Evolutionary conservation across 1,140 invertebrate species (phyloP).

Genomic region (Cylas formicarius): DNA sequence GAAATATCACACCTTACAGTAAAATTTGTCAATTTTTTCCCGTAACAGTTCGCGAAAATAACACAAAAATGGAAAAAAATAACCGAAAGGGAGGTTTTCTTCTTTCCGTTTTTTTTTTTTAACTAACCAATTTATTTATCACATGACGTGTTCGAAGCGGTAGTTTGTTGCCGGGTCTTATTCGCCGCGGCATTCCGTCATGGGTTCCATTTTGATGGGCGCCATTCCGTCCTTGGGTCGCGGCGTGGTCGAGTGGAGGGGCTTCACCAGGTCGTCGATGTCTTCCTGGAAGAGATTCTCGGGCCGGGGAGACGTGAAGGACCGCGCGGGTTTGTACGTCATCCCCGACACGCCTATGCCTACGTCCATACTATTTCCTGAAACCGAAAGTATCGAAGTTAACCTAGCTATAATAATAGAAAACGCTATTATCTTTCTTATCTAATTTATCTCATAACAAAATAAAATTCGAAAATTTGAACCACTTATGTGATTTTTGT

Average conservation of each 20-base stretch:
- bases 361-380: slow-evolving; percentile 42
- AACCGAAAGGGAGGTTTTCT: too few species aligned
- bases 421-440: too few species aligned
- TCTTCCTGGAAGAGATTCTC: slow-evolving; percentile 56
- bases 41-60: too few species aligned
- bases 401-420: too few species aligned
- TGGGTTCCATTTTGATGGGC: slow-evolving; percentile 47
- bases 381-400: slow-evolving; percentile 6
- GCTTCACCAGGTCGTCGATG: slow-evolving; percentile 53
- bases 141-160: slow-evolving; percentile 31
- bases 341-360: slow-evolving; percentile 53
- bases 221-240: slow-evolving; percentile 34
- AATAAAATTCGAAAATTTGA: too few species aligned
- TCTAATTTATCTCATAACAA: too few species aligned
- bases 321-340: slow-evolving; percentile 56
- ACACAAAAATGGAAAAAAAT: too few species aligned
- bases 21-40: too few species aligned
- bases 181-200: slow-evolving; percentile 46
- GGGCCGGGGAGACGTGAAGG: slow-evolving; percentile 52
- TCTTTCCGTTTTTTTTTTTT: too few species aligned
- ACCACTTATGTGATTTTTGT: too few species aligned
- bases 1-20: too few species aligned
- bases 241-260: slow-evolving; percentile 35
- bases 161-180: slow-evolving; percentile 34
- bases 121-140: slow-evolving; percentile 39